phyloP scores from a whole-genome alignment of 1,140 invertebrate species.

The Diprion similis region DNA sequence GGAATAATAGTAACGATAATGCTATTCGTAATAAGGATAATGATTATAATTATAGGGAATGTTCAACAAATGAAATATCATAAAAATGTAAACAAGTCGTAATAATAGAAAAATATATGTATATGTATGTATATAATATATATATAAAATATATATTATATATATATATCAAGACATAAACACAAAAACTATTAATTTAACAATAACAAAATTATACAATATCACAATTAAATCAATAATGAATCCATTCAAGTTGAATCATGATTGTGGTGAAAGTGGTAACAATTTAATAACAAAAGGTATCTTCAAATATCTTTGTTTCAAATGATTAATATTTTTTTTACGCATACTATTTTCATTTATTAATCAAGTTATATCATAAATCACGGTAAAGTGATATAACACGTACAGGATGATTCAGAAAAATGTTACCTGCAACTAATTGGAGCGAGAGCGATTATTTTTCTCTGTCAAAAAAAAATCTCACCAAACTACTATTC shows the following conservation, averaged over 20 bases:
- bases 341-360: not conserved
- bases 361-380: constrained; percentile 4
- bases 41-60: not conserved
- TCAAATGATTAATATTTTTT: not conserved
- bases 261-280: not conserved
- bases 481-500: no score
- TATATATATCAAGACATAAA: not conserved
- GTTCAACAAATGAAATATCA: not conserved
- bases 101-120: not conserved
- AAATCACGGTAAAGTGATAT: not conserved
- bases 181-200: not conserved
- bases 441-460: not conserved
- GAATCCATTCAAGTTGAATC: not conserved
- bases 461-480: not conserved
- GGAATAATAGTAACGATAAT: no score
- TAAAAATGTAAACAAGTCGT: not conserved
- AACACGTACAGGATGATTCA: not conserved
- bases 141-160: not conserved
- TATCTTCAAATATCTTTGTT: not conserved
- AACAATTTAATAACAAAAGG: constrained; percentile 2
- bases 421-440: not conserved
- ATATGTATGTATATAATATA: not conserved
- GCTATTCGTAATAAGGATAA: no score
- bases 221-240: not conserved
- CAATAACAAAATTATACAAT: not conserved